A percentile compares a stretch with the other conserved stretches of the same genome.
Conservation (phyloP, 2,113 vertebrate genomes). For the Pao palembangensis region DNA sequence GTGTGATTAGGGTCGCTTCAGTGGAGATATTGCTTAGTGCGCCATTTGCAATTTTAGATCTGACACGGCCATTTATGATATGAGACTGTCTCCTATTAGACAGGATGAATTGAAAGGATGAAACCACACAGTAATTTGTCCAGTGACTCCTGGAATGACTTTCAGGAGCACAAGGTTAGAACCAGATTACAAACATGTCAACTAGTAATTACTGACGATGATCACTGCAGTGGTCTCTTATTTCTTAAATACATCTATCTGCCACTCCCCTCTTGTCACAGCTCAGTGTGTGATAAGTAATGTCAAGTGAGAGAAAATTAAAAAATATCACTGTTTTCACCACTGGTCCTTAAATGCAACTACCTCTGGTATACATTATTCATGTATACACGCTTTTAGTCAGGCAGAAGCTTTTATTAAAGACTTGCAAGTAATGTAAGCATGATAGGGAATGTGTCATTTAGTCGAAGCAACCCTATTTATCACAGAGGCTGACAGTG, state of each 20-base stretch:
- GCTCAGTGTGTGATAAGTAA: too few relatives aligned
- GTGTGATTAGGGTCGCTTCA: conserved; percentile 34
- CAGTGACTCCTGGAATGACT: conserved; percentile 57
- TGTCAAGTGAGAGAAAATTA: too few relatives aligned
- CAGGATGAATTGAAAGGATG: conserved; percentile 35
- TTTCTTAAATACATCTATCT: conserved; percentile 11
- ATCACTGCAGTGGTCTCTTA: conserved; percentile 2
- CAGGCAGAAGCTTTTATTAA: too few relatives aligned
- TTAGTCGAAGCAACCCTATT: too few relatives aligned
- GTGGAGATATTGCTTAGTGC: conserved; percentile 16
- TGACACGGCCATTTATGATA: conserved; percentile 39
- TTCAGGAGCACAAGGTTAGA: conserved; percentile 43
- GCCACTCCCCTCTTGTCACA: background rate
- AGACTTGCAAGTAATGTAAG: too few relatives aligned
- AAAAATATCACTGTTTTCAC: too few relatives aligned
- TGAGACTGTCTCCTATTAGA: conserved; percentile 51
- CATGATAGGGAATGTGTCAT: too few relatives aligned
- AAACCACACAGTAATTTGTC: conserved; percentile 53
- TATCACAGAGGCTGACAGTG: too few relatives aligned
- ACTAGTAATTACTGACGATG: background rate
- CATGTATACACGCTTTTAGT: too few relatives aligned
- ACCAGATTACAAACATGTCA: conserved; percentile 15
- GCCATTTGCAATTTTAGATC: conserved; percentile 36
- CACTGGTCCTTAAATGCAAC: too few relatives aligned
- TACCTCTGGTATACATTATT: too few relatives aligned